Evolutionary conservation across 2,797 vertebrate genomes (phyloP).

Genomic region (Zenarchopterus dispar): DNA sequence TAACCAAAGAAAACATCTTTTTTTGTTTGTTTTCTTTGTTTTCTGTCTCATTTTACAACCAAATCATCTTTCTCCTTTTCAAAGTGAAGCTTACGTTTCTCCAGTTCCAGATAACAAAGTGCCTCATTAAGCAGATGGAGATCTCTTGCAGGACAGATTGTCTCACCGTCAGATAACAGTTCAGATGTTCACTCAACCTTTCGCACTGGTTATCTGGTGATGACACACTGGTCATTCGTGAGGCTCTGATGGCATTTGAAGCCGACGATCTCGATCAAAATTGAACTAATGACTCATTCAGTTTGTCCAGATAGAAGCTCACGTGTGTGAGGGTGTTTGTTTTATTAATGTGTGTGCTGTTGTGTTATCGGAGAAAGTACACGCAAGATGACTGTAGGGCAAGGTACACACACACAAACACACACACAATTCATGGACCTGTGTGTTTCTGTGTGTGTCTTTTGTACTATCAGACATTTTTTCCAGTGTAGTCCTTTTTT

Average conservation of each 20-base stretch:
- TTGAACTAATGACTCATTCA: slow-evolving; percentile 33
- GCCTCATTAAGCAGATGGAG: not conserved
- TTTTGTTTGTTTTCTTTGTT: too few relatives aligned
- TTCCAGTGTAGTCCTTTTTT: slow-evolving; percentile 13
- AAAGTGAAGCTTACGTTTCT: not conserved
- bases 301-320: slow-evolving; percentile 24
- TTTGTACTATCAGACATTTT: too few relatives aligned
- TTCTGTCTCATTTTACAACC: too few relatives aligned
- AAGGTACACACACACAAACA: slow-evolving; percentile 55
- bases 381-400: slow-evolving; percentile 48
- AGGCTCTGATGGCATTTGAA: not conserved
- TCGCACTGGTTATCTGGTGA: slow-evolving; percentile 20
- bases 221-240: slow-evolving; percentile 22
- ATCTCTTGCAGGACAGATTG: not conserved
- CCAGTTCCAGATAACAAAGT: slow-evolving; percentile 2
- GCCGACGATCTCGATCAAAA: slow-evolving; percentile 12
- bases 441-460: too few relatives aligned
- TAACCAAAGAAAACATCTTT: too few relatives aligned
- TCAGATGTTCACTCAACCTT: slow-evolving; percentile 12
- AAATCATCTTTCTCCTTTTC: not conserved
- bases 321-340: slow-evolving; percentile 23
- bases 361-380: slow-evolving; percentile 43
- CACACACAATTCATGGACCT: slow-evolving; percentile 1
- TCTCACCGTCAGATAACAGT: slow-evolving; percentile 12
- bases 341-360: slow-evolving; percentile 30